Percentiles rank a stretch among this genome's conserved stretches.
Conservation (phyloP, 1,140 invertebrate genomes). For the Aphidius gifuensis region DNA sequence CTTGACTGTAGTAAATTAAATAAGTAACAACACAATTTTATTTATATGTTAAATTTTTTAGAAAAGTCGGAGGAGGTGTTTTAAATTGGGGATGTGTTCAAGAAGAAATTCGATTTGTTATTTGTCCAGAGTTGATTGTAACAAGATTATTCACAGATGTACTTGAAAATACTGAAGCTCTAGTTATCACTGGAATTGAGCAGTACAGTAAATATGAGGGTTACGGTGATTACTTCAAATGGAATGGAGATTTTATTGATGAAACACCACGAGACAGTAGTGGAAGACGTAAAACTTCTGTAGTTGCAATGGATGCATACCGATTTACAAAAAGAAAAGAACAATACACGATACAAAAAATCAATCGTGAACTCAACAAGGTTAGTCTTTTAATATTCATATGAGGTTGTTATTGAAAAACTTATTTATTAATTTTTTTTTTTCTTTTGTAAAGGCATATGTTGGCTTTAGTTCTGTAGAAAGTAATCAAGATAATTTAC, state of each 20-base stretch:
- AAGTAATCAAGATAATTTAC: constrained; percentile 40
- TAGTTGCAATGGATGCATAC: constrained; percentile 90
- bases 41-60: constrained; percentile 36
- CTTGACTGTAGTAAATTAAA: too few species aligned
- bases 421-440: constrained; percentile 25
- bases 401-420: too few species aligned
- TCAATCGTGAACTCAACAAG: constrained; percentile 84
- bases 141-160: constrained; percentile 85
- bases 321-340: constrained; percentile 57
- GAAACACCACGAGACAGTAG: constrained; percentile 70
- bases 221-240: constrained; percentile 80
- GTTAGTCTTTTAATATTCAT: constrained; percentile 33
- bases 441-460: constrained; percentile 64
- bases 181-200: constrained; percentile 81
- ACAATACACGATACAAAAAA: constrained; percentile 61
- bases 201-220: constrained; percentile 83
- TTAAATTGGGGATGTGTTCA: constrained; percentile 87
- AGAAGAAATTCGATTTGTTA: constrained; percentile 96
- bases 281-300: constrained; percentile 69
- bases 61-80: constrained; percentile 87
- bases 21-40: neutral
- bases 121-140: constrained; percentile 91
- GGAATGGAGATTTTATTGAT: constrained; percentile 72
- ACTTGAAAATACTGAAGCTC: constrained; percentile 78
- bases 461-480: constrained; percentile 65